phyloP scores from a whole-genome alignment of 2,113 vertebrate genomes.

The Rhegmatorhina hoffmannsi region DNA sequence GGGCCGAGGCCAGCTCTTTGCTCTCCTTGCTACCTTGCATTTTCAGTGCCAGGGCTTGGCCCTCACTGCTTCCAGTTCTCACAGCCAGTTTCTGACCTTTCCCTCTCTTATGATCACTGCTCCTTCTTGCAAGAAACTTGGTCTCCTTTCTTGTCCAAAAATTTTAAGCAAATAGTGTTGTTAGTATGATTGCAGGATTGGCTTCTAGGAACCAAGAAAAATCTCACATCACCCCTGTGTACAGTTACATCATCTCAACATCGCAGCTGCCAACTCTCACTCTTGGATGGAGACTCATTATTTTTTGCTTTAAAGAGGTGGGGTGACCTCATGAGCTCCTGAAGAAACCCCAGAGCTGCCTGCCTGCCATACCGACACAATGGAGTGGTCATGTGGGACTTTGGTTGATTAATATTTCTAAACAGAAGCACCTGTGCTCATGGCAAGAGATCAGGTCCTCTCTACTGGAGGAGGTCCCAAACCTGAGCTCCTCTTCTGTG shows the following conservation, averaged over 20 bases:
- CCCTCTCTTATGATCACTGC: not conserved
- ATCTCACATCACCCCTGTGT: conserved; percentile 51
- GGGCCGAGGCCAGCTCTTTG: not conserved
- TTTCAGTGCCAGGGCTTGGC: not conserved
- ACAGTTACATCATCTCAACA: conserved; percentile 56
- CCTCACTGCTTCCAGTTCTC: conserved; percentile 6
- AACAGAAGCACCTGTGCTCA: conserved; percentile 41
- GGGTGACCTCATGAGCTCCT: conserved; percentile 49
- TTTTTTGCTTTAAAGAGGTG: conserved; percentile 15
- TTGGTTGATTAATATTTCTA: conserved; percentile 2
- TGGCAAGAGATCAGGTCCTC: not conserved
- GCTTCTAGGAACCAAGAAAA: conserved; percentile 64
- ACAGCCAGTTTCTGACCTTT: conserved; percentile 46
- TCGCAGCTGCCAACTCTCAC: conserved; percentile 45
- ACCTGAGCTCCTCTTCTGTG: not conserved
- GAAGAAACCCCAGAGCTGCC: conserved; percentile 37
- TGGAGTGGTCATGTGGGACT: conserved; percentile 11
- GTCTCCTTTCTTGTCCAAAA: conserved; percentile 27
- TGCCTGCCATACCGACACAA: not conserved
- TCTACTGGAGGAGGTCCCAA: not conserved
- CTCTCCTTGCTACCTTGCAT: not conserved
- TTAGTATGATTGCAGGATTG: conserved; percentile 36
- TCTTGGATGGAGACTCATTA: conserved; percentile 17
- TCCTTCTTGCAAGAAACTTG: not conserved
- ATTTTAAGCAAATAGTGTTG: conserved; percentile 22